phyloP scores from a whole-genome alignment of 53 echinoderm and acorn worm species.

The Paracentrotus lividus region DNA sequence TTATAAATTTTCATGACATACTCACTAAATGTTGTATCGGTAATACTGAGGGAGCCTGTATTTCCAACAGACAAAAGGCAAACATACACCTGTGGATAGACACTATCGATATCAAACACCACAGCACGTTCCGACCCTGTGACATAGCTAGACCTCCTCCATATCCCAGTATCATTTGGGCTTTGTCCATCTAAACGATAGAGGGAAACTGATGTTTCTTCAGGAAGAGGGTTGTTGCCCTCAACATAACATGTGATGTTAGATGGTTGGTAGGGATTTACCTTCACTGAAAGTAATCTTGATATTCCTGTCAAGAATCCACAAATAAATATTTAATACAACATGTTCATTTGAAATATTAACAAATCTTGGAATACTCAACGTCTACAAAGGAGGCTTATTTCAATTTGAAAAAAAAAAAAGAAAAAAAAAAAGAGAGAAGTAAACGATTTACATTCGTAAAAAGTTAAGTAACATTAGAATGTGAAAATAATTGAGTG shows the following conservation, averaged over 20 bases:
- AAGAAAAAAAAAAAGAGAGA: too few species aligned
- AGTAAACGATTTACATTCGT: too few species aligned
- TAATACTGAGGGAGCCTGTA: not conserved
- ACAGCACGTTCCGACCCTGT: conserved; percentile 8
- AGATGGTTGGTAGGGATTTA: conserved; percentile 69
- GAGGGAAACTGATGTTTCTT: conserved; percentile 6
- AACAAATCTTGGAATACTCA: too few species aligned
- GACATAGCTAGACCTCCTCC: not conserved
- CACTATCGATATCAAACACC: not conserved
- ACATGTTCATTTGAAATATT: too few species aligned
- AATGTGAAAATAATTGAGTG: too few species aligned
- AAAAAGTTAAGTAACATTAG: too few species aligned
- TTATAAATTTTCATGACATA: too few species aligned
- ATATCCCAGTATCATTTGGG: not conserved
- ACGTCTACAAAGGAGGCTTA: too few species aligned
- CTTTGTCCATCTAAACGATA: not conserved
- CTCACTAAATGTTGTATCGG: not conserved
- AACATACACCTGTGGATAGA: not conserved
- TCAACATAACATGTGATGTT: conserved; percentile 73
- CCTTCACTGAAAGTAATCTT: conserved; percentile 26
- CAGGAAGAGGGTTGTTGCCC: conserved; percentile 46
- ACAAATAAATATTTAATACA: not conserved
- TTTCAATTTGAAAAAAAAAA: too few species aligned
- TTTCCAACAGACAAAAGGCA: not conserved
- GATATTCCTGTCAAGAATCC: conserved; percentile 62